Conservation (phyloP, 2,888 invertebrate species). For the Ariolimax columbianus region DNA sequence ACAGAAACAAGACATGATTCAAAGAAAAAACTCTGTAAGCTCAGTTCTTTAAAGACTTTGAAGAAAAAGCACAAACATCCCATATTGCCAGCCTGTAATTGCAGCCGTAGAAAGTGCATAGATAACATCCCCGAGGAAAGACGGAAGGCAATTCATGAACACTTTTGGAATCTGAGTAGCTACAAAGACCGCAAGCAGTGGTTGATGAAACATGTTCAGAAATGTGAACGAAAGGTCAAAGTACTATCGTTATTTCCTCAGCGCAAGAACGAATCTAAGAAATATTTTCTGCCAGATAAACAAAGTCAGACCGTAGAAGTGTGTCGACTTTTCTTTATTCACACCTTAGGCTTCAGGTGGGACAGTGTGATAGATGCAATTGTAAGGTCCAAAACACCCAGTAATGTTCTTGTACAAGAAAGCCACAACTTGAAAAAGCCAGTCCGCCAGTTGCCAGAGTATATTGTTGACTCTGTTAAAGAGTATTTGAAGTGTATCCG, state of each 20-base stretch:
- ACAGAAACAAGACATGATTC: neutral
- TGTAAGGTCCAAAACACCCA: neutral
- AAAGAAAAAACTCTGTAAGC: neutral
- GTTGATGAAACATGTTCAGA: constrained; percentile 28
- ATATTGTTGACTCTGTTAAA: constrained; percentile 27
- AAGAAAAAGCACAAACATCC: constrained; percentile 39
- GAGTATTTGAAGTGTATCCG: constrained; percentile 18
- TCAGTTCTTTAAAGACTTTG: constrained; percentile 2
- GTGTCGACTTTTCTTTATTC: constrained; percentile 39
- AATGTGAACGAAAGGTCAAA: neutral
- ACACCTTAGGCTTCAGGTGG: constrained; percentile 36
- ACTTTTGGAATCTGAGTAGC: constrained; percentile 24
- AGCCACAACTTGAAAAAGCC: neutral
- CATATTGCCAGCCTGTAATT: constrained; percentile 33
- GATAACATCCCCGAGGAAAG: constrained; percentile 31
- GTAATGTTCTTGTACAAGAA: neutral
- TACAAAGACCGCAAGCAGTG: constrained; percentile 25
- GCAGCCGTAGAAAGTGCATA: constrained; percentile 28
- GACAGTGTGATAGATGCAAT: constrained; percentile 32
- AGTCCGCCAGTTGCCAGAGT: constrained; percentile 17
- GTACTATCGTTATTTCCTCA: constrained; percentile 18
- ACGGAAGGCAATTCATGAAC: constrained; percentile 15
- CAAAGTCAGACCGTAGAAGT: constrained; percentile 7
- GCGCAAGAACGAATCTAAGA: constrained; percentile 31
- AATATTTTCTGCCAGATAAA: constrained; percentile 24